Base-by-base conservation (phyloP, 2,888 invertebrate genomes). In the Luffia ferchaultella region DNA sequence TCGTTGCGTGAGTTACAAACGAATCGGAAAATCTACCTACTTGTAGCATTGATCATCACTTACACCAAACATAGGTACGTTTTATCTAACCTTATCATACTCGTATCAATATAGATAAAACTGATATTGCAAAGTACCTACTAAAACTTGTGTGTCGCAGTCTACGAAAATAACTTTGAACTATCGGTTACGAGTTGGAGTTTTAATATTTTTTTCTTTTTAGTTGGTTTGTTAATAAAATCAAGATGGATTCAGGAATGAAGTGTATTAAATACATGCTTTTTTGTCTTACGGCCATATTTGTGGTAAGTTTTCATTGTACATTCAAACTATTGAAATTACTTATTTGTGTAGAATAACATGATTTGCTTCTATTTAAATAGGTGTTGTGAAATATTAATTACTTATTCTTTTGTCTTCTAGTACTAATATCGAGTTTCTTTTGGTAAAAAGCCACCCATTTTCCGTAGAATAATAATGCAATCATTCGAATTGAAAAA, bases 231-330 rank as follows among this genome's bases (percentile, higher is more conserved):
- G 3, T 30, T 30, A 30, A 7, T 12, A 7, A 3, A 30, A 7
- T 12, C 30, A 30, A 30, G 59, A 63, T 87, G 52, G 87, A 89
- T 68, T 79, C 88, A 19, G 90, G 91, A 60, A 90, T 91, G 90
- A 87, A 82, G 67, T 87, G 90, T 64, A 90, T 92, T 52, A 93
- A 93, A 71, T 93, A 91, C 64, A 86, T 92, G 78, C 79, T 93
- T 57, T 85, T 93, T 62, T 84, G 89, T 59, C 90, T 93, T 60
- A 92, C 92, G 67, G 86, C 91, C 19, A 88, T 93, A 68, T 93
- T 93, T 74, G 89, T 90, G 79, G 93, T 93, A 70, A 90, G 92
- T 87, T 62, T 54, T 46, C 42, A 18, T 45, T 46, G n/a, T n/a
- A 45, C 30, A 45, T 45, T n/a, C n/a, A n/a, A n/a, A n/a, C n/a